Percentiles rank a stretch among this genome's conserved stretches.
phyloP scores from a whole-genome alignment of 2,797 vertebrate genomes.

The Phalanger gymnotis region DNA sequence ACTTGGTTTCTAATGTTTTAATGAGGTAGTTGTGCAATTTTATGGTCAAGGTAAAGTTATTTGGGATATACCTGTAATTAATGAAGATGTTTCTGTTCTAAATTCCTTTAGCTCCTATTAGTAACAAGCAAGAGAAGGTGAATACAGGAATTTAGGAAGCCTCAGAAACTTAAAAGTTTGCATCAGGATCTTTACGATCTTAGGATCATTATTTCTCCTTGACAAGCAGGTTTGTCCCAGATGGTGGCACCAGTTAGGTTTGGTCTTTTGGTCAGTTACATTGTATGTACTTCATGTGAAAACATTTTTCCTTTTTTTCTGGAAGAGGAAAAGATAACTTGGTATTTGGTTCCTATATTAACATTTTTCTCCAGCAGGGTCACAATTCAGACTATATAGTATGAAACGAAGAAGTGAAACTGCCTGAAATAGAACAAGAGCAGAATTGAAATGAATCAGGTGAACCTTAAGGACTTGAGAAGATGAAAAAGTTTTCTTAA shows the following conservation, averaged over 20 bases:
- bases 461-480: constrained; percentile 26
- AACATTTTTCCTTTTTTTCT: constrained; percentile 58
- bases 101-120: constrained; percentile 5
- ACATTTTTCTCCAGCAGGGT: constrained; percentile 42
- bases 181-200: constrained; percentile 22
- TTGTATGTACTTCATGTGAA: constrained; percentile 53
- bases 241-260: background rate
- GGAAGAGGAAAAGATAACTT: constrained; percentile 50
- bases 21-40: background rate
- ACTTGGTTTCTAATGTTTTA: background rate
- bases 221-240: background rate
- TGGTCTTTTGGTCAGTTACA: background rate
- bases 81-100: background rate
- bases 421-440: constrained; percentile 69
- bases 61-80: background rate
- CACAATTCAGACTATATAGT: constrained; percentile 53
- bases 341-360: constrained; percentile 51
- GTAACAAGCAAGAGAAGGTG: background rate
- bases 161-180: constrained; percentile 39
- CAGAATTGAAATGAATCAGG: constrained; percentile 70
- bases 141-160: constrained; percentile 22
- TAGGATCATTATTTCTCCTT: constrained; percentile 46
- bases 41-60: background rate
- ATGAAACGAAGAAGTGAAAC: constrained; percentile 78
- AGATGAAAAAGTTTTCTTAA: constrained; percentile 50